Conservation (phyloP, 2,888 invertebrate genomes). For the Calameuta idolon region DNA sequence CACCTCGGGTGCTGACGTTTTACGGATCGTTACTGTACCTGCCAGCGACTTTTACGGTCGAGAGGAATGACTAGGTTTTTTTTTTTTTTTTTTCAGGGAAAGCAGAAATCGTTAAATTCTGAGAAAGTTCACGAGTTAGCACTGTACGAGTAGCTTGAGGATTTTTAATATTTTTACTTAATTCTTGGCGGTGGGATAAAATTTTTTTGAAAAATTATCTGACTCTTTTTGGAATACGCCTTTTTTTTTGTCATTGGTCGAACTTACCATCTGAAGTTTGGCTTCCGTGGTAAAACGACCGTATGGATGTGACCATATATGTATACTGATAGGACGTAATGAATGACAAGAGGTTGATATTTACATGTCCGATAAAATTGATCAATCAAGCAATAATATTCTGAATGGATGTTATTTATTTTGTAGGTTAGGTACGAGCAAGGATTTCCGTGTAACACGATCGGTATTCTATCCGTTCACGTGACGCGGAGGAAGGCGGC, state of each 20-base stretch:
- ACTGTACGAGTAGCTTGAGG: neutral
- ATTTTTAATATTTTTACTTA: neutral
- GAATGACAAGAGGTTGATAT: no score
- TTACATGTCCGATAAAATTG: no score
- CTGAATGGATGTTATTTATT: no score
- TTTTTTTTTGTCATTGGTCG: no score
- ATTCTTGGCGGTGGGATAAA: neutral
- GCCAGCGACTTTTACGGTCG: constrained; percentile 15
- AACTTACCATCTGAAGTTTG: no score
- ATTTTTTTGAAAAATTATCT: no score
- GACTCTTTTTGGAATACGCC: no score
- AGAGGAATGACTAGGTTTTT: neutral
- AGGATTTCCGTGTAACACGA: constrained; percentile 48
- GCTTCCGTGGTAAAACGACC: no score
- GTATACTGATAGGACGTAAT: no score
- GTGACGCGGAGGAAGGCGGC: constrained; percentile 35
- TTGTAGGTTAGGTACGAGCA: no score
- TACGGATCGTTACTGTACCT: neutral
- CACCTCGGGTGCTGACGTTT: constrained; percentile 3
- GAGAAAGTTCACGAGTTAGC: neutral
- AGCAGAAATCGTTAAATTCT: constrained; percentile 13
- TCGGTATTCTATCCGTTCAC: constrained; percentile 4
- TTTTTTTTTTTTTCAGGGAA: constrained; percentile 5
- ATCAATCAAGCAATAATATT: no score
- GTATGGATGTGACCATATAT: no score